These are phyloP conservation scores for Phalacrocorax pelagicus DNA, from an alignment of 2,113 vertebrate species.

Conservation along the genomic window DNA sequence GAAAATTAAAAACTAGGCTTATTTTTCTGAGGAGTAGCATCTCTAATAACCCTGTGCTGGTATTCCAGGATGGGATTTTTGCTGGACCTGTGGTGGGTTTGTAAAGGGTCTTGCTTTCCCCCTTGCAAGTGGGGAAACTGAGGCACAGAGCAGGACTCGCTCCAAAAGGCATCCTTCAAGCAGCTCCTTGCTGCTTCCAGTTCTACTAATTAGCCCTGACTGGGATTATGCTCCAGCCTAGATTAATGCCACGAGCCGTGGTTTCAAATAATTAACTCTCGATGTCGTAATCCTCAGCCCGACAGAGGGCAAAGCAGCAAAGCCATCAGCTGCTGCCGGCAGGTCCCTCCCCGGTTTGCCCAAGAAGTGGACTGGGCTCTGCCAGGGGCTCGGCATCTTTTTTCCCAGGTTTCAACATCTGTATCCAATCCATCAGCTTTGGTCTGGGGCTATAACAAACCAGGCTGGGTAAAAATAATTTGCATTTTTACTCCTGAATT, in stretches of 20 bases:
- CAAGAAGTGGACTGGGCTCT: rapidly evolving
- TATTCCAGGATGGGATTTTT: not conserved
- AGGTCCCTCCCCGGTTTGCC: not conserved
- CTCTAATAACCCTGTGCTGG: not conserved
- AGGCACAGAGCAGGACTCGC: rapidly evolving
- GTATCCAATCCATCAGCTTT: not conserved
- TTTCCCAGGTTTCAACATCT: not conserved
- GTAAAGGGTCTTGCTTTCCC: not conserved
- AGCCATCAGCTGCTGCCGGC: rapidly evolving
- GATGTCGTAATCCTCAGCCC: not conserved
- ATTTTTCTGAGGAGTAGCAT: not conserved
- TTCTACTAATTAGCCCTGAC: not conserved
- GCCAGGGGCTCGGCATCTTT: not conserved
- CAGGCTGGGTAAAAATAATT: not conserved
- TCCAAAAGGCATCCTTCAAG: not conserved
- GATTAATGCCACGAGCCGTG: not conserved
- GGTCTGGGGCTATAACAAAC: not conserved
- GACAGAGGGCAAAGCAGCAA: rapidly evolving
- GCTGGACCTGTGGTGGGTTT: not conserved
- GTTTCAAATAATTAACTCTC: not conserved
- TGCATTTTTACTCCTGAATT: not conserved
- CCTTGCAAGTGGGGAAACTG: not conserved
- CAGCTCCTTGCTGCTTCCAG: not conserved
- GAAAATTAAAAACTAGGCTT: not conserved
- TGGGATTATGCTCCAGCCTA: not conserved